Base-by-base conservation (phyloP, 1,140 invertebrate species). In the Meteorus sp. region DNA sequence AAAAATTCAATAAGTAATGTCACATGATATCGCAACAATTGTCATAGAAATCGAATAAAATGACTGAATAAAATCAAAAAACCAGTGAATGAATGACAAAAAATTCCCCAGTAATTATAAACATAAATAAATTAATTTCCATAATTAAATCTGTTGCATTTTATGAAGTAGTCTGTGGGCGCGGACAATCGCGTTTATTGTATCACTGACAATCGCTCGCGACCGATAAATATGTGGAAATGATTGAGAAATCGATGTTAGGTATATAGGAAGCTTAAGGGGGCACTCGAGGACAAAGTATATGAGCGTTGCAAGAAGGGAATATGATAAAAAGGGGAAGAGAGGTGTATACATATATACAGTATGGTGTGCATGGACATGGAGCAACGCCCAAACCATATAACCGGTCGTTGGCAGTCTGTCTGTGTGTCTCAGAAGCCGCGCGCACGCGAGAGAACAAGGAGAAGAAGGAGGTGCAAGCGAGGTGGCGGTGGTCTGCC, bases 321-420 rank as follows among this genome's bases (percentile, higher is more conserved):
- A 47, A 20, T 27, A 20, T 15, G 33, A 22, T 6, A 25, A 52
- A 35, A 53, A 27, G 33, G 23, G 20, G 4, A 37, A 22, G 25
- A 52, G 33, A 35, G 8, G 19, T 13, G 8, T n/a, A n/a, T n/a
- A n/a, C n/a, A n/a, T n/a, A n/a, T n/a, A n/a, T n/a, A n/a, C n/a
- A n/a, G n/a, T n/a, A n/a, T n/a, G n/a, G n/a, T n/a, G n/a, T n/a
- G n/a, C n/a, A n/a, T n/a, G 20, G 19, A 45, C 52, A 50, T 59
- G 50, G 29, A 69, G 60, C 57, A 66, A 66, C 64, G 63, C 63
- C 64, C 64, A 65, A 65, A 66, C 62, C 63, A 56, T 60, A 65
- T 61, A 65, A 63, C 51, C 63, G 58, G 55, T 43, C 53, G 35
- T 13, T 39, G n/a, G n/a, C 51, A 13, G 47, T 54, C 44, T 54